Base-by-base conservation (phyloP, 2,113 vertebrate species). In the Heliornis fulica region DNA sequence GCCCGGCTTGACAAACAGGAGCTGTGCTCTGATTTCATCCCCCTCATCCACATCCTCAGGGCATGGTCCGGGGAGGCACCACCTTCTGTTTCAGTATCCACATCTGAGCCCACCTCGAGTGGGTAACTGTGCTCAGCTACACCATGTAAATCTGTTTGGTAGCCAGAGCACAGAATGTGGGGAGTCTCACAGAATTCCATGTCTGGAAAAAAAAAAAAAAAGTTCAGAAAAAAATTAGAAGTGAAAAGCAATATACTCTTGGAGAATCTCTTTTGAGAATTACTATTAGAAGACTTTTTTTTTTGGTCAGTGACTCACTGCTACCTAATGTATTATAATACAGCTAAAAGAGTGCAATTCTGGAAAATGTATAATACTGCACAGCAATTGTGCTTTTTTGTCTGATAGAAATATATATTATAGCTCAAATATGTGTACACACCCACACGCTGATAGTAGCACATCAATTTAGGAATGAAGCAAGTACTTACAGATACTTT, bases 1-100 rank as follows among this genome's bases (percentile, higher is more conserved):
- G 99, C 99, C 7, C 99, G 98, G 98, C 99, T 99, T 8, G 99
- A 99, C 92, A 99, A 97, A 85, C 99, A 99, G 74, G 99, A 99
- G 93, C 99, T 99, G 92, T 99, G 99, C 92, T 99, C 99, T 0
- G 99, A 99, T 94, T 99, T 99, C 95, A 99, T 98, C 15, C 99
- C 99, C 22, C 98, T 98, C 98, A 99, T 99, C 99, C 99, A 99
- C 98, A 99, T 98, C 97, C 99, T 98, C 95, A 99, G 97, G 43
- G 98, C 98, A 13, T 98, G 99, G 50, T 98, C 98, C 1, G 99
- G 99, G 16, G 99, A 99, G 0, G 98, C 98, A 11, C 97, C 99
- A 5, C 98, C 99, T 95, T 99, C 99, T 0, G 98, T 99, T 95
- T 99, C 99, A 0, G 98, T 99, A 94, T 99, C 99, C 94, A 98